A percentile compares a stretch with the other conserved stretches of the same genome.
Evolutionary conservation across 2,888 invertebrate species (phyloP).

Genomic region (Volucella bombylans): DNA sequence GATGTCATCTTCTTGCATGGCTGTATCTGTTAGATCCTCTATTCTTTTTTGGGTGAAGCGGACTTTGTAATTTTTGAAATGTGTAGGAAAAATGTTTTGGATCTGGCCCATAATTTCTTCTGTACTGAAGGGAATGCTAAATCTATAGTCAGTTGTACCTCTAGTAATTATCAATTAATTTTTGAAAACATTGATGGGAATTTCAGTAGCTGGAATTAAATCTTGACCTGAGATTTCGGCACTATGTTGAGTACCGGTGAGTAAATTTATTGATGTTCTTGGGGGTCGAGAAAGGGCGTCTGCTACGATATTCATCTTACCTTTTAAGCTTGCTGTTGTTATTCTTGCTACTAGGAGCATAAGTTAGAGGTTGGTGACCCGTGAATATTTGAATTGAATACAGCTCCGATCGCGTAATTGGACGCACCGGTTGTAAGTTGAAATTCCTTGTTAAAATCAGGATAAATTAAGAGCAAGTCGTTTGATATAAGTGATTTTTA

Average conservation of each 20-base stretch:
- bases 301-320: conserved; percentile 40
- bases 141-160: neutral
- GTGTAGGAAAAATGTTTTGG: conserved; percentile 14
- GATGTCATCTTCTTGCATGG: no score
- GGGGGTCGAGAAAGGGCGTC: conserved; percentile 21
- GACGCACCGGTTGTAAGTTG: conserved; percentile 60
- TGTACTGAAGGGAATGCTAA: no score
- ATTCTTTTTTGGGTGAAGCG: no score
- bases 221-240: conserved; percentile 6
- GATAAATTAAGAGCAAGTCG: no score
- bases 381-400: conserved; percentile 56
- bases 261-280: no score
- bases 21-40: no score
- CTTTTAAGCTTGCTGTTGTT: conserved; percentile 50
- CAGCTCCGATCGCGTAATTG: conserved; percentile 52
- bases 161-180: no score
- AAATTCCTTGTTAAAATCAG: no score
- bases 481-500: conserved; percentile 23
- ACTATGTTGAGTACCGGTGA: no score
- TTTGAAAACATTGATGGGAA: neutral
- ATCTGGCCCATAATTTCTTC: conserved; percentile 10
- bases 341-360: conserved; percentile 62
- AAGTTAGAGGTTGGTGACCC: conserved; percentile 53
- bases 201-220: conserved; percentile 17
- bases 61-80: conserved; percentile 2